Base-by-base conservation (phyloP, 2,888 invertebrate species). In the Nemoura dubitans region DNA sequence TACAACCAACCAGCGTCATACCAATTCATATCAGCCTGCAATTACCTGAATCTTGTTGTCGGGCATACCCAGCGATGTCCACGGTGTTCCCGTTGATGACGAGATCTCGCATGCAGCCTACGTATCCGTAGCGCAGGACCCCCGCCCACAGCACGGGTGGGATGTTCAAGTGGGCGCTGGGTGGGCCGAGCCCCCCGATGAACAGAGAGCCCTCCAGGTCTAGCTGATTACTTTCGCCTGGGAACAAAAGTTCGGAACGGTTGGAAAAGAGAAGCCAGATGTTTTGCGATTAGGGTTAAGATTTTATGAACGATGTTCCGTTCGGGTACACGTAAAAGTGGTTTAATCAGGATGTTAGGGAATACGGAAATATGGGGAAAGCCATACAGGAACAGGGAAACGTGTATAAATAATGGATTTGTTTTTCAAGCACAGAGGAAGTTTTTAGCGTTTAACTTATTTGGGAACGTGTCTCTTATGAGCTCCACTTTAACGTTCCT, bases 91-190 rank as follows among this genome's bases (percentile, higher is more conserved):
- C 96, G 91, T 98, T 98, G 90, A 98, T 93, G 89, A 96, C 95
- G 89, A 99, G 93, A 91, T 98, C 98, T 89, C 98, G 94, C 90
- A 99, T 94, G 91, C 98, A 99, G 0, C 98, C 99, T 7, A 98
- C 98, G 91, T 97, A 99, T 28, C 98, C 98, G 90, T 97, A 96
- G 87, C 97, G 94, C 86, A 98, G 92, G 7, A 96, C 96, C 0
- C 96, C 98, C 0, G 98, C 97, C 98, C 98, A 98, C 87, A 99
- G 92, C 26, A 96, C 96, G 0, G 97, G 94, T 0, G 98, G 98
- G 85, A 97, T 94, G 7, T 95, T 93, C 29, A 95, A 95, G 0
- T 95, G 95, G 90, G 96, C 96, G 28, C 89, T 89, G 42, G 96
- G 95, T 0, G 96, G 95, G 0, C 97, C 97, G 21, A 98, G 93